Evolutionary conservation across 2,113 vertebrate species (phyloP).

Genomic region (Ailurus styani): DNA sequence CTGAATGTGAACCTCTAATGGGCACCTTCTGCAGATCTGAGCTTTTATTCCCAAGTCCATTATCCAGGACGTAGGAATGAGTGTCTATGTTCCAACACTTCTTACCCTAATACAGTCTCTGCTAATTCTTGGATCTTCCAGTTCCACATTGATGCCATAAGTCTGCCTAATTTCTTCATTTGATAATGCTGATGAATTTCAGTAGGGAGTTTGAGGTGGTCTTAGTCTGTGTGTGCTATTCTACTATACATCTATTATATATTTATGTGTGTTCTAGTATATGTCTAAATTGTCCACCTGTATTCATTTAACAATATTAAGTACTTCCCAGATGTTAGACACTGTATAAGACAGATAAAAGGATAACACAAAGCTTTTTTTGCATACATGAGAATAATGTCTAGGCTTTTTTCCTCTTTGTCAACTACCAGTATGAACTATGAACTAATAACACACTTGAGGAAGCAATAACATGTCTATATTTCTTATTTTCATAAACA

Average conservation of each 20-base stretch:
- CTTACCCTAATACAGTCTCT: not conserved
- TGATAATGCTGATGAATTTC: not conserved
- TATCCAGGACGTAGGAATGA: not conserved
- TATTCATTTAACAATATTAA: not conserved
- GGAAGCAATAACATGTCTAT: not conserved
- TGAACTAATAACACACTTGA: not conserved
- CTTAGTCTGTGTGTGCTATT: not conserved
- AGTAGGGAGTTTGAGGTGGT: not conserved
- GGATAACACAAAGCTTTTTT: not conserved
- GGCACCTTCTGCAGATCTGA: not conserved
- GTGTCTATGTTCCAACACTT: not conserved
- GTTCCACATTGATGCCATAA: not conserved
- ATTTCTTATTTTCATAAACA: not conserved
- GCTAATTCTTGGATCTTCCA: not conserved
- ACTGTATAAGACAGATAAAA: not conserved
- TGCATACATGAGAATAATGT: not conserved
- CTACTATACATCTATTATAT: not conserved
- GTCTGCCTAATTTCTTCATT: not conserved
- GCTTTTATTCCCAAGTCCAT: not conserved
- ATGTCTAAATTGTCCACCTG: not conserved
- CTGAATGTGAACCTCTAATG: not conserved
- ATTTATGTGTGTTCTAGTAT: not conserved
- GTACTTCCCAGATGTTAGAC: not conserved
- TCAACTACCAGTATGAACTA: not conserved
- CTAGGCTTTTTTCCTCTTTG: not conserved